Conservation (phyloP, 2,888 invertebrate species). For the Palloptera scutellata region DNA sequence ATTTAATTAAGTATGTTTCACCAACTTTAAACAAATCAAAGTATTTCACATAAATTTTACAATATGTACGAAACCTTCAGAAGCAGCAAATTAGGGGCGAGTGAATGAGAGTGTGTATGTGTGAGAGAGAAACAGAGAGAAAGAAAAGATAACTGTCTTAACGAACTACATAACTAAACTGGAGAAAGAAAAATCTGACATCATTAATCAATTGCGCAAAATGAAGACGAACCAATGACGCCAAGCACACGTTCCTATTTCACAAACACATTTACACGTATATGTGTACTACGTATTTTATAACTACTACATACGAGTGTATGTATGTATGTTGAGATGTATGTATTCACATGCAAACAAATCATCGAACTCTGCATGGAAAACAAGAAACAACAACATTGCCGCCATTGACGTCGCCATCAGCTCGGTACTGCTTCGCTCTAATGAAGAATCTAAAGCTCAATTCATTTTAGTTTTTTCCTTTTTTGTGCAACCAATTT, state of each 20-base stretch:
- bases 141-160: neutral
- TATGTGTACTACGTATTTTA: too few species aligned
- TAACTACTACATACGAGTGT: neutral
- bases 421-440: neutral
- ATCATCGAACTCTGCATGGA: neutral
- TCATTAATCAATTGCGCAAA: slow-evolving; percentile 4
- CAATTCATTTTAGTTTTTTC: neutral
- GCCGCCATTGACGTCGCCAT: neutral
- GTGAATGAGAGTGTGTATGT: too few species aligned
- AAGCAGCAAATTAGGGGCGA: neutral
- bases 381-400: neutral
- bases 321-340: too few species aligned
- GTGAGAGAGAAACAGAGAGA: neutral
- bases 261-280: neutral
- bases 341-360: neutral
- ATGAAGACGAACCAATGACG: slow-evolving; percentile 4
- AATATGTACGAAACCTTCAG: neutral
- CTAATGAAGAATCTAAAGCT: neutral
- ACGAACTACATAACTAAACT: neutral
- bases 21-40: slow-evolving; percentile 11
- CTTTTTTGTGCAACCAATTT: neutral
- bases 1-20: neutral
- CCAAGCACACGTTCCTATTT: neutral
- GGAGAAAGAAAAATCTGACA: slow-evolving; percentile 6
- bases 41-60: slow-evolving; percentile 2